Evolutionary conservation across 2,113 vertebrate genomes (phyloP).

Genomic region (Gila orcuttii): DNA sequence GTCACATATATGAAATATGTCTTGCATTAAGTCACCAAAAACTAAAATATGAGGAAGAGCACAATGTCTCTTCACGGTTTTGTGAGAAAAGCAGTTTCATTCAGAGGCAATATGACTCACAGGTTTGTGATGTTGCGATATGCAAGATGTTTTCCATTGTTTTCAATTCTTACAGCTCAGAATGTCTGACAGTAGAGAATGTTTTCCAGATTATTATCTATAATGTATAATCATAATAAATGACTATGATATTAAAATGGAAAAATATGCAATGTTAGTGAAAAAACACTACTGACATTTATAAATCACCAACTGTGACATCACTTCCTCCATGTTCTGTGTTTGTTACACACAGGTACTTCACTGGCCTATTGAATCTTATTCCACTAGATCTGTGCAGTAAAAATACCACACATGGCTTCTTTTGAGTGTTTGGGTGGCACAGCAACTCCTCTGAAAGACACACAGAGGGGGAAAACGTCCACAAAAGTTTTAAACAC

Average conservation of each 20-base stretch:
- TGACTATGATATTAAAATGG: too few relatives aligned
- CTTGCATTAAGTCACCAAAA: not conserved
- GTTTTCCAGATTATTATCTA: too few relatives aligned
- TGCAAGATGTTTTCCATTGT: not conserved
- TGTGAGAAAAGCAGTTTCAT: not conserved
- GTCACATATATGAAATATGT: not conserved
- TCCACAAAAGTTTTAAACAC: not conserved
- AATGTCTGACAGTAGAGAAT: too few relatives aligned
- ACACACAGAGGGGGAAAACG: not conserved
- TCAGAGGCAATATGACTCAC: not conserved
- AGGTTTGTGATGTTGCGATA: not conserved
- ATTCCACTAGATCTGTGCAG: not conserved
- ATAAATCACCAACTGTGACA: not conserved
- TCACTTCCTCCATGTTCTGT: not conserved
- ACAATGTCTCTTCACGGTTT: too few relatives aligned
- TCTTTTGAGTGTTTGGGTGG: conserved; percentile 38
- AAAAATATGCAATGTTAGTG: not conserved
- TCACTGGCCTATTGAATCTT: not conserved
- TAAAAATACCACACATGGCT: conserved; percentile 52
- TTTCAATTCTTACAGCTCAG: not conserved
- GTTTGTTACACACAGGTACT: not conserved
- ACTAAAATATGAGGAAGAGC: too few relatives aligned
- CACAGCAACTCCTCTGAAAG: conserved; percentile 26
- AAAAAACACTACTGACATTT: not conserved
- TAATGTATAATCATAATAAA: too few relatives aligned